phyloP scores from a whole-genome alignment of 2,113 vertebrate genomes.

The Petrocephalus microphthalmus region DNA sequence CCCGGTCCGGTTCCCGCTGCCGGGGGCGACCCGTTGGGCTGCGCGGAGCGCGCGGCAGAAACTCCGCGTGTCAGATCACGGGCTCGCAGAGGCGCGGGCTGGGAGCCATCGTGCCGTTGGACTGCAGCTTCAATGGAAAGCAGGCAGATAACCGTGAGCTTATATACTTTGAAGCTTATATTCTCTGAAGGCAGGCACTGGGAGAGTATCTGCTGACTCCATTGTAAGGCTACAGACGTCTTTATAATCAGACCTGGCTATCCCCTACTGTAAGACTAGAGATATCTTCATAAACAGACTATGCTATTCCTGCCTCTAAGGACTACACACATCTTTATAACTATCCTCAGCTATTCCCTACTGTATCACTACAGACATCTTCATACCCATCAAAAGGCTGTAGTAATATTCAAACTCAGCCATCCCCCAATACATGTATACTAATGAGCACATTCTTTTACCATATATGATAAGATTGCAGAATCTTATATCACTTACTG shows the following conservation, averaged over 20 bases:
- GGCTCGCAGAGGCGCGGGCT: neutral
- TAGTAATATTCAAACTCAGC: neutral
- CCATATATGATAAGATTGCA: neutral
- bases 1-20: neutral
- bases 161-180: slow-evolving; percentile 12
- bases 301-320: neutral
- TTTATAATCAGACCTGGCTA: neutral
- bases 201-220: neutral
- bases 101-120: neutral
- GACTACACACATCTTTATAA: neutral
- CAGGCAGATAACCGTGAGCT: neutral
- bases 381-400: neutral
- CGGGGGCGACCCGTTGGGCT: neutral
- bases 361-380: neutral
- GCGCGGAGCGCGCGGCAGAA: too few species aligned
- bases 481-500: neutral
- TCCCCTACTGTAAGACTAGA: neutral
- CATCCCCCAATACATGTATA: neutral
- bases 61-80: neutral
- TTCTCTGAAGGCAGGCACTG: neutral
- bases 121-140: neutral
- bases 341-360: neutral
- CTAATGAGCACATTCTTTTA: neutral
- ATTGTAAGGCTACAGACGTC: neutral
- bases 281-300: slow-evolving; percentile 4